Evolutionary conservation across 2,888 invertebrate species (phyloP).

Genomic region (Drosophila sordidapex): DNA sequence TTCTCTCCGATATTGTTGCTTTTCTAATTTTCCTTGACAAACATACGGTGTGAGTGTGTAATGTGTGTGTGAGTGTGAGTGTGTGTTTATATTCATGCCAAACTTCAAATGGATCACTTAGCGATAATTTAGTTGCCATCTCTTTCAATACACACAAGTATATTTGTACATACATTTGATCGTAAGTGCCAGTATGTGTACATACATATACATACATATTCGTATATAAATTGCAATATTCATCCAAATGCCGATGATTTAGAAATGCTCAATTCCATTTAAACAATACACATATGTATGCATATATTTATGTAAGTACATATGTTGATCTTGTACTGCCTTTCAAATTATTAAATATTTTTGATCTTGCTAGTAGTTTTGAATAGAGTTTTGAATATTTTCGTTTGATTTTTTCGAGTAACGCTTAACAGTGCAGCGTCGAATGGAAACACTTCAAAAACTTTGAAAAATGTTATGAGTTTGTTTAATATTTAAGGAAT

Average conservation of each 20-base stretch:
- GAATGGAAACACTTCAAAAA: constrained; percentile 2
- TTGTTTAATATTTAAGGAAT: background rate
- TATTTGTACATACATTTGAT: constrained; percentile 4
- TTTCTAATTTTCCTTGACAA: constrained; percentile 55
- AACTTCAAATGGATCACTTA: constrained; percentile 43
- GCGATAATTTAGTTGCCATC: constrained; percentile 5
- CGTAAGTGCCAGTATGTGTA: constrained; percentile 6
- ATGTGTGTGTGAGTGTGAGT: constrained; percentile 9
- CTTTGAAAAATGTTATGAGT: background rate
- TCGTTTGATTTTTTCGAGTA: background rate
- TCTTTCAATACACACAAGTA: constrained; percentile 8
- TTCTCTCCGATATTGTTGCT: constrained; percentile 46
- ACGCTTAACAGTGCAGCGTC: background rate
- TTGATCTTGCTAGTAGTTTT: background rate
- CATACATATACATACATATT: constrained; percentile 18
- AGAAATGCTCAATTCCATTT: constrained; percentile 53
- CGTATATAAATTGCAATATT: constrained; percentile 21
- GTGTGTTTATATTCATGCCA: constrained; percentile 33
- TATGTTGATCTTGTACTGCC: constrained; percentile 32
- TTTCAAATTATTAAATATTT: constrained; percentile 2
- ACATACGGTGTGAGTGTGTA: constrained; percentile 58
- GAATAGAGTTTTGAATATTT: background rate
- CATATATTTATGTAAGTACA: constrained; percentile 1
- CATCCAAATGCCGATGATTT: constrained; percentile 1
- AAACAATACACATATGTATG: constrained; percentile 26